phyloP scores from a whole-genome alignment of 2,888 invertebrate genomes.

The Sarcophaga caerulescens region DNA sequence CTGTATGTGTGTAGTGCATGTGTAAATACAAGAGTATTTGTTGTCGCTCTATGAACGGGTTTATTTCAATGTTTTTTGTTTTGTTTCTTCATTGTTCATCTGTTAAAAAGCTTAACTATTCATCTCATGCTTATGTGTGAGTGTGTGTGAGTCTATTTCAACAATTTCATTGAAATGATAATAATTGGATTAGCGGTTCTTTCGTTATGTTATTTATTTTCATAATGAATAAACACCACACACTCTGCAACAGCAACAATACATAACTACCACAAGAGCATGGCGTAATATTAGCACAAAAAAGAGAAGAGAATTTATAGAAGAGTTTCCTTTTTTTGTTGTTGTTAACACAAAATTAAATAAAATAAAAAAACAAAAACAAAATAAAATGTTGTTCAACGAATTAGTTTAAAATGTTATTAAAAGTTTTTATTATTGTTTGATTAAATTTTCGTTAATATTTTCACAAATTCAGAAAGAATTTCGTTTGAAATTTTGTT shows the following conservation, averaged over 20 bases:
- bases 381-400: background rate
- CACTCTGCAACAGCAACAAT: background rate
- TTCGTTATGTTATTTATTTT: slow-evolving; percentile 51
- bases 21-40: background rate
- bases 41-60: background rate
- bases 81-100: slow-evolving; percentile 21
- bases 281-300: background rate
- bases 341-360: background rate
- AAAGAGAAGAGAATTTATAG: too few species aligned
- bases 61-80: background rate
- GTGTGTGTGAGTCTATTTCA: slow-evolving; percentile 42
- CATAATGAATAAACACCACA: background rate
- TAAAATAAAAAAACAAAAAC: too few species aligned
- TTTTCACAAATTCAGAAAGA: too few species aligned
- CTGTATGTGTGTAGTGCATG: background rate
- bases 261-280: background rate
- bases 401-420: background rate
- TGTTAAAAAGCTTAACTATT: slow-evolving; percentile 47
- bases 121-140: slow-evolving; percentile 48
- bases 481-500: too few species aligned
- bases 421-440: too few species aligned
- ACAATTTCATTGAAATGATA: slow-evolving; percentile 76
- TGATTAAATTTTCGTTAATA: too few species aligned
- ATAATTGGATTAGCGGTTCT: slow-evolving; percentile 78
- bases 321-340: background rate